phyloP scores from a whole-genome alignment of 2,888 invertebrate species.

The Sphaerophoria rueppellii region DNA sequence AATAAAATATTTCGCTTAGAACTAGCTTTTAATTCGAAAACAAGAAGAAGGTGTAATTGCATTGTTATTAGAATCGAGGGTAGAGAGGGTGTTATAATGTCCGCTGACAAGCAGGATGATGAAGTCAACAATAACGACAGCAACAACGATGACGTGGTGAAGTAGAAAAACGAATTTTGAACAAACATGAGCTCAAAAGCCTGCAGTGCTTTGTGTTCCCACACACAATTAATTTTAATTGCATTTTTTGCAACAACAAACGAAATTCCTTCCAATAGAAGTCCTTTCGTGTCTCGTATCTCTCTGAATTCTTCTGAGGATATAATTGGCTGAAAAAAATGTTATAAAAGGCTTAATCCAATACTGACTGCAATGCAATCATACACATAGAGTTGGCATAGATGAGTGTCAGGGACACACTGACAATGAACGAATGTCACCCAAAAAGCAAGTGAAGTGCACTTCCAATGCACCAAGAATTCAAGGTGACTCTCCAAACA shows the following conservation, averaged over 20 bases:
- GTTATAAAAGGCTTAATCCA: background rate
- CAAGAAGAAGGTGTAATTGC: no score
- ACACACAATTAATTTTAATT: constrained; percentile 76
- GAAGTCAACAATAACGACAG: background rate
- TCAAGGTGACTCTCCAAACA: background rate
- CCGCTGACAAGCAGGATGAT: background rate
- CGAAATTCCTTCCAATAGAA: constrained; percentile 20
- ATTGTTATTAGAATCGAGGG: no score
- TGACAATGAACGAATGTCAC: background rate
- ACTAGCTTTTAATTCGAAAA: no score
- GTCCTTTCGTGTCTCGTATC: constrained; percentile 7
- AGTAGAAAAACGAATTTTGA: constrained; percentile 56
- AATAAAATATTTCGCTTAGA: no score
- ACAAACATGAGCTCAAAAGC: background rate
- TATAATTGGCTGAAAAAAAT: constrained; percentile 19
- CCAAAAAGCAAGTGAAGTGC: constrained; percentile 12
- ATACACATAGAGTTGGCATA: background rate
- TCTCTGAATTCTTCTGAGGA: background rate
- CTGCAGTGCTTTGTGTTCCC: constrained; percentile 65
- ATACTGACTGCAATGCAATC: background rate
- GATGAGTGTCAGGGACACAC: constrained; percentile 16
- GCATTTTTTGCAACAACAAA: constrained; percentile 65
- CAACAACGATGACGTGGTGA: constrained; percentile 29
- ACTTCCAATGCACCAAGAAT: constrained; percentile 29
- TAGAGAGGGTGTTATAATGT: background rate